Evolutionary conservation across 2,888 invertebrate genomes (phyloP), one percentile per base, ranked within the genome.

Genomic region (Meganola albula): DNA sequence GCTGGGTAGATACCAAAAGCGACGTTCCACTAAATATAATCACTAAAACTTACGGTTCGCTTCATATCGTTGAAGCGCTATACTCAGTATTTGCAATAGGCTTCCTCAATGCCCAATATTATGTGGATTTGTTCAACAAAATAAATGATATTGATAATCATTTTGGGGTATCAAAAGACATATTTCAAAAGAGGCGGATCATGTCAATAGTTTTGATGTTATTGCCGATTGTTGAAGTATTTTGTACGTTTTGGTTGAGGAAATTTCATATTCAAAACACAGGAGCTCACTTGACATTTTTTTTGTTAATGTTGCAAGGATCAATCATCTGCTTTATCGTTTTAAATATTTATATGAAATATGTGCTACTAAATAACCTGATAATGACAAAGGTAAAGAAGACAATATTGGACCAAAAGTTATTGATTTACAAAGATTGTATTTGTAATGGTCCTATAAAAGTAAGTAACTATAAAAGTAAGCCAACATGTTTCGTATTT

Each of bases 21-120:
- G 76, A 77, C 30, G 32, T 66, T 2, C 76, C 77, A 1, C 37
- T 77, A 2, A 66, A 69, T 18, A 49, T 73, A 13, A 32, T 75
- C 9, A 64, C 72, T 0, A 72, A 60, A 58, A 46, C 46, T 2
- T 73, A 51, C 27, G 55, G 57, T 1, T 39, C 48, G 5, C 29
- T 59, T 2, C 56, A 52, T 36, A 52, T 40, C 3, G 16, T 54
- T 6, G 76, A 75, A 59, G 52, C 49, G 2, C 31, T 59, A 12
- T 63, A 65, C 41, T 50, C 53, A 2, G 46, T 68, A 13, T 51
- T 65, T 10, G 47, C 58, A 4, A 37, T 50, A 7, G 48, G 65
- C 2, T 57, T 72, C 26, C 39, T 43, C 7, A 72, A 69, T 25
- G 47, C 61, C 18, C 14, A 29, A 3, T 24, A 48, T 11, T 72